These are phyloP conservation scores for Sebastolobus altivelis DNA, from an alignment of 2,797 vertebrate genomes.

Conservation along the genomic window DNA sequence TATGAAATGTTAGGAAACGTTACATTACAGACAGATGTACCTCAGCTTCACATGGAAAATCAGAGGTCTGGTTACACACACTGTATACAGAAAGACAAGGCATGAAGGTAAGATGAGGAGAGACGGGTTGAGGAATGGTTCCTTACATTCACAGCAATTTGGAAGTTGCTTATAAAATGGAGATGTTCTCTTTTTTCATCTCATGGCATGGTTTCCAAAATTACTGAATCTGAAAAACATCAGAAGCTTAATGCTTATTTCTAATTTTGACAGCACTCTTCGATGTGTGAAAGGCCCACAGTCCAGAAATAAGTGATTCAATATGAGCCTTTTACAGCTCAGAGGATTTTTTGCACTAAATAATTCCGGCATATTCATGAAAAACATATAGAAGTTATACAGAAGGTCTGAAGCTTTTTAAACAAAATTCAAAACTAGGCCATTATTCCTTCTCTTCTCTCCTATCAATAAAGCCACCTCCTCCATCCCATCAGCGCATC, in stretches of 20 bases:
- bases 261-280: constrained; percentile 4
- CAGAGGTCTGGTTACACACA: constrained; percentile 74
- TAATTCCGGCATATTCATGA: background rate
- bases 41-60: constrained; percentile 82
- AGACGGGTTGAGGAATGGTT: constrained; percentile 26
- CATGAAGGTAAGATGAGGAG: constrained; percentile 39
- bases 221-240: constrained; percentile 22
- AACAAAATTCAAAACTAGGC: constrained; percentile 6
- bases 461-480: constrained; percentile 25
- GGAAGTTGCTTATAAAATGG: constrained; percentile 26
- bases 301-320: constrained; percentile 16
- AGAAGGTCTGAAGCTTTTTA: background rate
- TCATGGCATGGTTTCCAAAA: background rate
- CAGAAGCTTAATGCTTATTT: background rate
- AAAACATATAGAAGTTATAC: background rate
- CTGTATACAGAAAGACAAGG: constrained; percentile 58
- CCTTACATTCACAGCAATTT: constrained; percentile 35
- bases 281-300: constrained; percentile 14
- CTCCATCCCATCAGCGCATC: constrained; percentile 12
- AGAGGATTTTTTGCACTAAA: constrained; percentile 1
- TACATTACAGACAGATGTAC: constrained; percentile 88
- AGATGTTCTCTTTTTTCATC: constrained; percentile 3
- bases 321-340: background rate
- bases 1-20: constrained; percentile 86
- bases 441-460: background rate